Percentiles rank a stretch among this genome's conserved stretches.
phyloP scores from a whole-genome alignment of 2,113 vertebrate genomes.

The Ammodytes marinus region DNA sequence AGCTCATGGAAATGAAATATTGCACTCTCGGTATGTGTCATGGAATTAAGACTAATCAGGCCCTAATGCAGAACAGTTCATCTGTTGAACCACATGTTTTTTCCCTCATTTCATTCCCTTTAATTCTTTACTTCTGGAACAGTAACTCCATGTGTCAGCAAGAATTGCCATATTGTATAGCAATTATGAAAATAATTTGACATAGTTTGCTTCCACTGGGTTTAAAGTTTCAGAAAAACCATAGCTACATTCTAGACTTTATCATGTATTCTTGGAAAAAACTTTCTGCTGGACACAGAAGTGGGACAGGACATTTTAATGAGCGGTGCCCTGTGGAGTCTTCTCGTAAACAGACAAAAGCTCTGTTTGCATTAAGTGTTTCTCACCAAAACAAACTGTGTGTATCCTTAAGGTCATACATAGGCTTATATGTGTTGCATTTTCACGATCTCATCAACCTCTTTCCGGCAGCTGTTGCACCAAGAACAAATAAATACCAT shows the following conservation, averaged over 20 bases:
- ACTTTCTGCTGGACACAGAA: neutral
- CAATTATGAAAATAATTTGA: neutral
- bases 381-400: neutral
- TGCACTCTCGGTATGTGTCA: conserved; percentile 11
- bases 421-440: neutral
- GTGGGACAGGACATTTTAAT: neutral
- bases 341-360: neutral
- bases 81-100: neutral
- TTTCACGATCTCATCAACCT: neutral
- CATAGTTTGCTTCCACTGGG: neutral
- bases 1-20: neutral
- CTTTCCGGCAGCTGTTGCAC: neutral
- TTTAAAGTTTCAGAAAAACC: neutral
- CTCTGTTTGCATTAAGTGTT: neutral
- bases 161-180: neutral
- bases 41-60: neutral
- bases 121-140: neutral
- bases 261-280: neutral
- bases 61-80: neutral
- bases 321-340: neutral
- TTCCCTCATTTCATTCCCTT: neutral
- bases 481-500: neutral
- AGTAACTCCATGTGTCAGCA: neutral
- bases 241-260: neutral
- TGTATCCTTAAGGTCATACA: neutral